A percentile compares a stretch with the other conserved stretches of the same genome.
Evolutionary conservation across 2,888 invertebrate species (phyloP).

Genomic region (Spodoptera exigua): DNA sequence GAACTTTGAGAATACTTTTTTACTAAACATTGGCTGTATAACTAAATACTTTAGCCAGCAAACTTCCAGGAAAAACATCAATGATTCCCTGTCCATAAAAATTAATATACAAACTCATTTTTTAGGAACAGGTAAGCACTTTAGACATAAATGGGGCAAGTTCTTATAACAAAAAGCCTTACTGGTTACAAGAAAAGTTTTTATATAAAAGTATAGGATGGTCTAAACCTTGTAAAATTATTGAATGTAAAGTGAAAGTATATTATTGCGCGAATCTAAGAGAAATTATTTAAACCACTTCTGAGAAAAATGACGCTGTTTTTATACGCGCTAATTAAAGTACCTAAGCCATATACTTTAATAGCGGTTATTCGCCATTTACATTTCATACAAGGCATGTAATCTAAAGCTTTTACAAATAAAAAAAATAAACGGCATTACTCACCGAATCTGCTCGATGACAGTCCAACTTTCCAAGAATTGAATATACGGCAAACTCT

Average conservation of each 20-base stretch:
- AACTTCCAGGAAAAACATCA: too few species aligned
- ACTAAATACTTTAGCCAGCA: too few species aligned
- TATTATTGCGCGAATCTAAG: slow-evolving; percentile 21
- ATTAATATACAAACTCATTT: too few species aligned
- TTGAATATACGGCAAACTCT: slow-evolving; percentile 72
- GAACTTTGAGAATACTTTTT: too few species aligned
- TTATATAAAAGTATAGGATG: slow-evolving; percentile 7
- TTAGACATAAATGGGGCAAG: too few species aligned
- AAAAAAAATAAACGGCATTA: slow-evolving; percentile 68
- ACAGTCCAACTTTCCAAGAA: slow-evolving; percentile 85
- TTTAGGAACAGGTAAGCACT: too few species aligned
- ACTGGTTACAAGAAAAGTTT: neutral
- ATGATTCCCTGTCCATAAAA: too few species aligned
- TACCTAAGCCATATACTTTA: neutral
- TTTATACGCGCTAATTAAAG: neutral
- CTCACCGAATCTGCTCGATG: slow-evolving; percentile 81
- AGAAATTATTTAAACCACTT: slow-evolving; percentile 26
- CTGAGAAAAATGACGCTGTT: neutral
- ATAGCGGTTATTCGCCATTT: slow-evolving; percentile 14
- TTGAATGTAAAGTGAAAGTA: slow-evolving; percentile 50
- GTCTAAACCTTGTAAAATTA: slow-evolving; percentile 15
- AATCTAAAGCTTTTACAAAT: slow-evolving; percentile 53
- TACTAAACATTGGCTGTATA: too few species aligned
- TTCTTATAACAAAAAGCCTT: too few species aligned
- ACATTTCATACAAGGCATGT: slow-evolving; percentile 38